phyloP scores from a whole-genome alignment of 1,140 invertebrate genomes.

The Drosophila tsacasi region DNA sequence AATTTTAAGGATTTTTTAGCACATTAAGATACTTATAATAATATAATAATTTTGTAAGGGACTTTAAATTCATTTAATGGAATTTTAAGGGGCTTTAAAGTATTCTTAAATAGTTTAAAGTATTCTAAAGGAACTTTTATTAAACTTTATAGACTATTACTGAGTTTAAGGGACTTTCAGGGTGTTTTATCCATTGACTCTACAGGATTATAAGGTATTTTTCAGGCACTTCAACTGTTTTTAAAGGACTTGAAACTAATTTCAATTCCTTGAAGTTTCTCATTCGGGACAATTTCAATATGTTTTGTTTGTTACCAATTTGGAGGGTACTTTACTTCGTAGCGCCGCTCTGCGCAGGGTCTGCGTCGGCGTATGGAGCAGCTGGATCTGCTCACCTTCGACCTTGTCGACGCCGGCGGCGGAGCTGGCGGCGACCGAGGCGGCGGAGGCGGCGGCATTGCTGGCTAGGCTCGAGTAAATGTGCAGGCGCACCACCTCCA shows the following conservation, averaged over 20 bases:
- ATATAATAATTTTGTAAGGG: too few species aligned
- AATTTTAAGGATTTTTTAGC: not conserved
- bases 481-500: constrained; percentile 89
- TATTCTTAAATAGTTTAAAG: too few species aligned
- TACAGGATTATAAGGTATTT: not conserved
- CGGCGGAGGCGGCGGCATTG: constrained; percentile 34
- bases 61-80: too few species aligned
- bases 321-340: constrained; percentile 69
- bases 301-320: constrained; percentile 31
- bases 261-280: not conserved
- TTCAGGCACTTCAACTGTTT: not conserved
- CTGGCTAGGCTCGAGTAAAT: constrained; percentile 84
- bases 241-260: not conserved
- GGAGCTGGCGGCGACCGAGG: constrained; percentile 15
- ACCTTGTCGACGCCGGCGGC: constrained; percentile 70
- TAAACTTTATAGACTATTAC: too few species aligned
- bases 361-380: constrained; percentile 56
- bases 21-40: too few species aligned
- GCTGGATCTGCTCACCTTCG: constrained; percentile 66
- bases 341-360: constrained; percentile 71
- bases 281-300: constrained; percentile 2
- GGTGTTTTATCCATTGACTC: too few species aligned
- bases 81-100: not conserved
- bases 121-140: too few species aligned
- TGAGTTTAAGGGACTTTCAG: not conserved